Evolutionary conservation across 2,113 vertebrate species (phyloP).

Genomic region (Pimephales promelas): DNA sequence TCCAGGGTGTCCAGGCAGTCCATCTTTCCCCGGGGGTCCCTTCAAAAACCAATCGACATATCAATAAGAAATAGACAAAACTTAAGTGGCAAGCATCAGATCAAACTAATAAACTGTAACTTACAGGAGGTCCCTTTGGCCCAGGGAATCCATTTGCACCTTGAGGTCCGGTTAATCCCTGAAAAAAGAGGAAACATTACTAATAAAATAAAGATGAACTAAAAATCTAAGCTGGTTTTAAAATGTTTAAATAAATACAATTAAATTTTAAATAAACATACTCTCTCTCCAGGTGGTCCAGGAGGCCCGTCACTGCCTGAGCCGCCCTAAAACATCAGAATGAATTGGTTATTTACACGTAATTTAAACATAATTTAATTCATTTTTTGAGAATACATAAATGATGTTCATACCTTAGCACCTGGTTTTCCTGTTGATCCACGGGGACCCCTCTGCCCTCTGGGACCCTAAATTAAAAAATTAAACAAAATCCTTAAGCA

Average conservation of each 20-base stretch:
- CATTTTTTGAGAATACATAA: not conserved
- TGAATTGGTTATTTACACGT: not conserved
- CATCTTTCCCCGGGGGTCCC: constrained; percentile 91
- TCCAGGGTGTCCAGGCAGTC: constrained; percentile 90
- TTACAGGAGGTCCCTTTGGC: constrained; percentile 90
- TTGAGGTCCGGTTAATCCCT: constrained; percentile 88
- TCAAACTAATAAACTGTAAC: constrained; percentile 43
- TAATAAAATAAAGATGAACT: not conserved
- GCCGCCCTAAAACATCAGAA: constrained; percentile 77
- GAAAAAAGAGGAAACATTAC: constrained; percentile 4
- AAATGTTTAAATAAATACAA: not conserved
- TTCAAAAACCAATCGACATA: constrained; percentile 55
- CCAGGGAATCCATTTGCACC: constrained; percentile 89
- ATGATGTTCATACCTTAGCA: constrained; percentile 78
- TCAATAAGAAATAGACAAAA: not conserved
- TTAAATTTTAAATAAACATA: constrained; percentile 66
- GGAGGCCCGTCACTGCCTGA: constrained; percentile 87
- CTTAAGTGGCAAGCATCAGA: not conserved
- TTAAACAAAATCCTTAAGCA: not conserved
- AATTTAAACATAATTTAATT: not conserved
- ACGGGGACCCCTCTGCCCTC: constrained; percentile 87
- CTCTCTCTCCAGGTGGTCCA: constrained; percentile 85
- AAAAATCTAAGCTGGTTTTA: not conserved
- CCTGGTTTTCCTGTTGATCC: constrained; percentile 87
- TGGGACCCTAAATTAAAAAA: constrained; percentile 78